Evolutionary conservation across 2,888 invertebrate species (phyloP), one percentile per base, ranked within the genome.

Genomic region (Volucella bombylans): DNA sequence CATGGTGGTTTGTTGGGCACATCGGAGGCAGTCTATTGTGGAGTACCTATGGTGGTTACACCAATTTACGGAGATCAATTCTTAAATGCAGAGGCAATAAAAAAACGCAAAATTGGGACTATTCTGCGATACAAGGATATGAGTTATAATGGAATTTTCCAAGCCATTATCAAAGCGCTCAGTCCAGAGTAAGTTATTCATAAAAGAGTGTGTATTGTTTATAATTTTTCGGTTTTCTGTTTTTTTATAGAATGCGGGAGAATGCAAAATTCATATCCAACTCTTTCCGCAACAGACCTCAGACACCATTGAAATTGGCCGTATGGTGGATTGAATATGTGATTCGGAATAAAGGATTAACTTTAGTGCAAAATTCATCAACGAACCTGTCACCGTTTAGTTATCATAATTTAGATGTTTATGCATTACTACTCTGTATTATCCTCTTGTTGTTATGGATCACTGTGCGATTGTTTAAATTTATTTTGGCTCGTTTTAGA

Each of bases 1-100:
- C 96, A 96, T 89, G 95, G 95, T 0, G 96, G 96, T 1, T 93
- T 95, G 89, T 91, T 95, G 72, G 94, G 95, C 59, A 90, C 94
- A 8, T 93, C 94, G 0, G 96, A 95, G 88, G 93, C 94, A 0
- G 93, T 93, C 1, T 92, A 93, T 87, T 93, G 93, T 82, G 95
- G 94, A 0, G 93, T 94, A 1, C 95, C 95, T 0, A 92, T 95
- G 89, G 88, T 95, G 14, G 91, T 94, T 4, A 92, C 95, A 47
- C 95, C 95, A 0, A 93, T 95, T 89, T 94, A 93, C 87, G 95
- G 94, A 1, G 95, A 95, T 90, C 95, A 95, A 77, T 90, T 90
- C 77, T 86, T 90, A 0, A 95, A 95, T 88, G 91, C 94, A 0
- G 93, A 92, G 0, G 92, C 93, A 0, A 91, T 93, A 0, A 90